Conservation (phyloP, 2,888 invertebrate species). For the Ormia ochracea region DNA sequence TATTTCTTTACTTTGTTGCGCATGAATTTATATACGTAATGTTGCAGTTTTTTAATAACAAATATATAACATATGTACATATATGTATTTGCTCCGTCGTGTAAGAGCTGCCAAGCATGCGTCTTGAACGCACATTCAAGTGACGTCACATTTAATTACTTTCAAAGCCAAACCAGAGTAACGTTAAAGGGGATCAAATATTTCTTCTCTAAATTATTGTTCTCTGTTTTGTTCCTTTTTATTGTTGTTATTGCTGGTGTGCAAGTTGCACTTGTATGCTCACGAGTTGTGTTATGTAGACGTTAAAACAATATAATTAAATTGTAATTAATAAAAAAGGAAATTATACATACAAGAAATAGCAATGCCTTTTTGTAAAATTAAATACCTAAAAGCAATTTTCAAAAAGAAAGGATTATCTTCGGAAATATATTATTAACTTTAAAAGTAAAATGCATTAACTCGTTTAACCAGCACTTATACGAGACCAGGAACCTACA, state of each 20-base stretch:
- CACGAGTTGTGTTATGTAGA: slow-evolving; percentile 32
- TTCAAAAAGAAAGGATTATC: too few relatives aligned
- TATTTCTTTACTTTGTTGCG: neutral
- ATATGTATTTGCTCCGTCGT: neutral
- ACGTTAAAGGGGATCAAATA: slow-evolving; percentile 62
- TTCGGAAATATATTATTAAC: too few relatives aligned
- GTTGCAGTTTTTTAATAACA: neutral
- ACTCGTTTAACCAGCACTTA: slow-evolving; percentile 13
- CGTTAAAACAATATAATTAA: slow-evolving; percentile 1
- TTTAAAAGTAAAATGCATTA: slow-evolving; percentile 19
- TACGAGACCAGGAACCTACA: neutral
- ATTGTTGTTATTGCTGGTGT: slow-evolving; percentile 30
- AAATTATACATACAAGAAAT: neutral
- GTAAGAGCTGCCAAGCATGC: neutral
- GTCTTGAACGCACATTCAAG: slow-evolving; percentile 3
- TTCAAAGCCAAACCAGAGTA: slow-evolving; percentile 44
- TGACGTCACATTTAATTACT: neutral
- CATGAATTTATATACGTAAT: neutral
- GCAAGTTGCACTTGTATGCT: slow-evolving; percentile 69
- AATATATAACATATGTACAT: neutral
- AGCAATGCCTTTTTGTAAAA: neutral
- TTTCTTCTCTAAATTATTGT: slow-evolving; percentile 60
- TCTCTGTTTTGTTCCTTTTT: slow-evolving; percentile 53
- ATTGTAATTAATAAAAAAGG: slow-evolving; percentile 22
- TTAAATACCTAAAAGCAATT: slow-evolving; percentile 23